A percentile compares a stretch with the other conserved stretches of the same genome.
These are phyloP conservation scores for Microplitis deprimator DNA, from an alignment of 2,888 invertebrate species.

Conservation along the genomic window DNA sequence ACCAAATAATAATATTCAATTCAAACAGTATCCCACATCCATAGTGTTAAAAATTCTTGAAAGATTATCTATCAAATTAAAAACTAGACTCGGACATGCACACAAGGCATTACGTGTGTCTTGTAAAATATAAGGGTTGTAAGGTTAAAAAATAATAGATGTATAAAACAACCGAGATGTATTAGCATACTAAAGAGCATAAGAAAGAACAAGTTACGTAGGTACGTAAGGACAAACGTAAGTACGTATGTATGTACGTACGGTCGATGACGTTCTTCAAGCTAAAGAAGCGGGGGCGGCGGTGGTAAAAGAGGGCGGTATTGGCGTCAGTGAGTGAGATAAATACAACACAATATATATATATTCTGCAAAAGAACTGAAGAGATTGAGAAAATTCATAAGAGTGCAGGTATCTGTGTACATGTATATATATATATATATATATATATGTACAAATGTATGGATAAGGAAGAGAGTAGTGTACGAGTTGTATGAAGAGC, in stretches of 20 bases:
- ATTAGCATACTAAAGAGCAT: conserved; percentile 14
- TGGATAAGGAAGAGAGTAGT: conserved; percentile 10
- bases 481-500: too few relatives aligned
- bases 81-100: too few relatives aligned
- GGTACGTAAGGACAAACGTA: conserved; percentile 35
- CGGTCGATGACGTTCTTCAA: conserved; percentile 49
- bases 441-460: conserved; percentile 34
- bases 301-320: conserved; percentile 45
- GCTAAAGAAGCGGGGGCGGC: conserved; percentile 49
- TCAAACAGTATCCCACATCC: too few relatives aligned
- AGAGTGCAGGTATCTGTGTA: neutral
- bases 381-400: conserved; percentile 26
- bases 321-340: conserved; percentile 42
- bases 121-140: neutral
- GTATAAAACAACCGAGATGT: conserved; percentile 13
- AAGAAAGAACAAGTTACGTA: conserved; percentile 36
- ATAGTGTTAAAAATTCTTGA: too few relatives aligned
- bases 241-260: conserved; percentile 31
- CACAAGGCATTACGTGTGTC: too few relatives aligned
- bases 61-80: too few relatives aligned
- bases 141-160: conserved; percentile 30
- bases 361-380: conserved; percentile 12
- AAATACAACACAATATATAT: neutral
- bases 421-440: neutral
- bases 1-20: too few relatives aligned